Percentiles rank a stretch among this genome's conserved stretches.
Conservation (phyloP, 1,140 invertebrate genomes). For the Pachypsylla venusta region DNA sequence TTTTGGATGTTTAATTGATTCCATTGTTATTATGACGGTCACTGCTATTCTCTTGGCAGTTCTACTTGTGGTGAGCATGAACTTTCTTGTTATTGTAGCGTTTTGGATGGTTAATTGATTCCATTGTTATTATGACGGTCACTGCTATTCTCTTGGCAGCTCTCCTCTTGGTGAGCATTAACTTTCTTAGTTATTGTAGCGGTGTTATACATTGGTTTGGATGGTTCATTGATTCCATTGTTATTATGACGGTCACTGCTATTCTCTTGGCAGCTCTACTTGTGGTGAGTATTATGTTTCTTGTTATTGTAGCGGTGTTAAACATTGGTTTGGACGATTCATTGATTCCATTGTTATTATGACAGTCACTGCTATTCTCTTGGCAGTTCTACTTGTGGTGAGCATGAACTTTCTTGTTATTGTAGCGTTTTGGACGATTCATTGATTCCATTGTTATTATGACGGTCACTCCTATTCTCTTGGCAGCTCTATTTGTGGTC, state of each 20-base stretch:
- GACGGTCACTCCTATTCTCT: constrained; percentile 32
- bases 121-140: constrained; percentile 37
- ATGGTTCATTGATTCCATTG: constrained; percentile 44
- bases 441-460: constrained; percentile 40
- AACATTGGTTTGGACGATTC: constrained; percentile 47
- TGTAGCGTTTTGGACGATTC: too few species aligned
- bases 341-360: constrained; percentile 40
- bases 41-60: constrained; percentile 35
- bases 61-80: constrained; percentile 38
- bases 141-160: constrained; percentile 35
- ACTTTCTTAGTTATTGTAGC: too few species aligned
- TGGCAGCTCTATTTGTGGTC: constrained; percentile 40
- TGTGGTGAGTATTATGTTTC: constrained; percentile 38
- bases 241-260: constrained; percentile 36
- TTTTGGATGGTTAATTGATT: constrained; percentile 49
- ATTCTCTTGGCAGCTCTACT: constrained; percentile 36
- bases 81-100: too few species aligned
- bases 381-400: constrained; percentile 39
- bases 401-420: too few species aligned
- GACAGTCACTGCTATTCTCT: constrained; percentile 32
- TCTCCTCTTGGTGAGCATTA: constrained; percentile 38
- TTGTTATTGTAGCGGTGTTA: constrained; percentile 34
- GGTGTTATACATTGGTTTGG: constrained; percentile 42
- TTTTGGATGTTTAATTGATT: constrained; percentile 49
- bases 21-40: constrained; percentile 37